Evolutionary conservation across 2,888 invertebrate genomes (phyloP).

Genomic region (Seira sanloemensis): DNA sequence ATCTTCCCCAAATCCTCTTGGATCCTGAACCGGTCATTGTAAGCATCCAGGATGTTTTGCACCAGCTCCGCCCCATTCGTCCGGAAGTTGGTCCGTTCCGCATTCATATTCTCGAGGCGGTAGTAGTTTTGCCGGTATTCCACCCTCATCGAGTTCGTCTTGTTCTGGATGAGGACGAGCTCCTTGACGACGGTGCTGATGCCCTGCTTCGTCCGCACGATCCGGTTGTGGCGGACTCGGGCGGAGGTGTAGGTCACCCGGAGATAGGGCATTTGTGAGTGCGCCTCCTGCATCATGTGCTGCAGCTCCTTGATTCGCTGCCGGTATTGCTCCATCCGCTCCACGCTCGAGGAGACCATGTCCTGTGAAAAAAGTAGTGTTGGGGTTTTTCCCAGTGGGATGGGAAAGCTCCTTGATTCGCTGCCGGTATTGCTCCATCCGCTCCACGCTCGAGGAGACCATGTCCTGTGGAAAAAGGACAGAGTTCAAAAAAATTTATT

Average conservation of each 20-base stretch:
- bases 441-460: constrained; percentile 52
- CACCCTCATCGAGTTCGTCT: constrained; percentile 39
- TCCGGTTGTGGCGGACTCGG: constrained; percentile 54
- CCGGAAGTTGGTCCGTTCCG: constrained; percentile 54
- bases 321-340: constrained; percentile 60
- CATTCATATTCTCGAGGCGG: constrained; percentile 42
- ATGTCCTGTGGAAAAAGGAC: too few species aligned
- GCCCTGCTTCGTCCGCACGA: constrained; percentile 57
- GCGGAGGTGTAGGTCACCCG: constrained; percentile 32
- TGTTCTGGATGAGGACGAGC: constrained; percentile 36
- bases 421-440: constrained; percentile 58
- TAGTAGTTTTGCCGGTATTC: constrained; percentile 53
- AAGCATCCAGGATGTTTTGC: constrained; percentile 43
- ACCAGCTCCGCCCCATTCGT: constrained; percentile 52
- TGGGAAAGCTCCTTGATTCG: constrained; percentile 51
- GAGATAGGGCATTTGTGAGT: constrained; percentile 54
- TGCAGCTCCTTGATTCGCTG: constrained; percentile 50
- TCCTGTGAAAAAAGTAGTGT: too few species aligned
- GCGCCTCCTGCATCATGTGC: constrained; percentile 59
- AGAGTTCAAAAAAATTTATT: too few species aligned
- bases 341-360: constrained; percentile 53
- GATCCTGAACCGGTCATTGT: constrained; percentile 52
- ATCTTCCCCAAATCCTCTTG: constrained; percentile 32
- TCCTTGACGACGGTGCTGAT: constrained; percentile 62
- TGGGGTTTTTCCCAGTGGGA: too few species aligned